phyloP scores from a whole-genome alignment of 2,888 invertebrate genomes.

The Yponomeuta plumbellus region DNA sequence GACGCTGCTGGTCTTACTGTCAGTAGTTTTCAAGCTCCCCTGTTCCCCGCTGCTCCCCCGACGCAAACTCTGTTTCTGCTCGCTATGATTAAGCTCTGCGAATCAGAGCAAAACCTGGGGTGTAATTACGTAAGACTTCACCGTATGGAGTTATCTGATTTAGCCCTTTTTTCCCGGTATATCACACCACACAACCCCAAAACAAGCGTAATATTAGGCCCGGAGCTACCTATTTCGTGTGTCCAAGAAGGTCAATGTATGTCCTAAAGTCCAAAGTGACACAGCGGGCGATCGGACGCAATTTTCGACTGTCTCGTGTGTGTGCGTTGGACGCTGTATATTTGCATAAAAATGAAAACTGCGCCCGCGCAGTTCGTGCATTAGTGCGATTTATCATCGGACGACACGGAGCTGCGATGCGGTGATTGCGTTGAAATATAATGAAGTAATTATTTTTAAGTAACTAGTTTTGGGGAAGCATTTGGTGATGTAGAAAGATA shows the following conservation, averaged over 20 bases:
- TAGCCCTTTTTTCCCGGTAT: too few relatives aligned
- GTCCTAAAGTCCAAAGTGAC: neutral
- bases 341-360: slow-evolving; percentile 41
- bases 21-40: too few relatives aligned
- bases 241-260: neutral
- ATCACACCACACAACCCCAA: neutral
- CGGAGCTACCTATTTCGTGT: neutral
- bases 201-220: neutral
- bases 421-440: neutral
- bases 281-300: slow-evolving; percentile 4
- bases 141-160: too few relatives aligned
- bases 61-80: too few relatives aligned
- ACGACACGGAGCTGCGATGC: neutral
- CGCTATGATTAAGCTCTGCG: too few relatives aligned
- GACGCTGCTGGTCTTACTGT: too few relatives aligned
- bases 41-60: too few relatives aligned
- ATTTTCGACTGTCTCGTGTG: slow-evolving; percentile 1
- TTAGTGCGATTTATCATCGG: slow-evolving; percentile 15
- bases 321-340: slow-evolving; percentile 19
- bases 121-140: too few relatives aligned
- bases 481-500: too few relatives aligned
- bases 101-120: too few relatives aligned
- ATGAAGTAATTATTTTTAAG: neutral
- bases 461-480: neutral
- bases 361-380: slow-evolving; percentile 14